These are phyloP conservation scores for Orthonyx spaldingii DNA, from an alignment of 2,113 vertebrate species.

Conservation along the genomic window DNA sequence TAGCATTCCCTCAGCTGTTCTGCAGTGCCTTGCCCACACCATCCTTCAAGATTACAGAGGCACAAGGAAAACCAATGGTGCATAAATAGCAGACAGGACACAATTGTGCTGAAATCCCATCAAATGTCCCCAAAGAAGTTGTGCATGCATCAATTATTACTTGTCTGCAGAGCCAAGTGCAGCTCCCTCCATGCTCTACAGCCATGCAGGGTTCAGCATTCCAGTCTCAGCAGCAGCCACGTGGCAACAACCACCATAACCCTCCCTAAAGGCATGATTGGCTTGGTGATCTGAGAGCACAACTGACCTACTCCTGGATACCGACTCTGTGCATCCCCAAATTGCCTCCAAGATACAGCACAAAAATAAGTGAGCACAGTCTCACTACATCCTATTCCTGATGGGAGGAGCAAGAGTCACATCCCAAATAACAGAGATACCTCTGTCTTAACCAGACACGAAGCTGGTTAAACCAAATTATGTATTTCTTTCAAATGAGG, in stretches of 20 bases:
- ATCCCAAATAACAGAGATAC: background rate
- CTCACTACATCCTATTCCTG: background rate
- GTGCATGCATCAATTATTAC: too few relatives aligned
- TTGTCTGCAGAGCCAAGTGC: rapidly evolving
- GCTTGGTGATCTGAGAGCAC: background rate
- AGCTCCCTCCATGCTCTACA: background rate
- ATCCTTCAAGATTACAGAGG: background rate
- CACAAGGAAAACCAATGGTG: background rate
- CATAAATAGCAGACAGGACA: background rate
- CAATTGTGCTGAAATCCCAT: background rate
- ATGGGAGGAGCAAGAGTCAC: background rate
- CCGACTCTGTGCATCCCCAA: background rate
- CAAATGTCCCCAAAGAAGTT: background rate
- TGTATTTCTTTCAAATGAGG: background rate
- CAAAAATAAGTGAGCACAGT: rapidly evolving
- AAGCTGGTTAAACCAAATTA: background rate
- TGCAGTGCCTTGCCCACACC: background rate
- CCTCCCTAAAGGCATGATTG: background rate
- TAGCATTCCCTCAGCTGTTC: background rate
- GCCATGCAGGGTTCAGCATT: rapidly evolving
- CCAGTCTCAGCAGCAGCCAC: background rate
- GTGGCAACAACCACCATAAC: background rate
- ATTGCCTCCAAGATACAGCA: background rate
- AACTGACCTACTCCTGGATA: background rate
- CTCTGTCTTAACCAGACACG: background rate